Conservation (phyloP, 2,113 vertebrate species). For the Aphelocoma coerulescens region DNA sequence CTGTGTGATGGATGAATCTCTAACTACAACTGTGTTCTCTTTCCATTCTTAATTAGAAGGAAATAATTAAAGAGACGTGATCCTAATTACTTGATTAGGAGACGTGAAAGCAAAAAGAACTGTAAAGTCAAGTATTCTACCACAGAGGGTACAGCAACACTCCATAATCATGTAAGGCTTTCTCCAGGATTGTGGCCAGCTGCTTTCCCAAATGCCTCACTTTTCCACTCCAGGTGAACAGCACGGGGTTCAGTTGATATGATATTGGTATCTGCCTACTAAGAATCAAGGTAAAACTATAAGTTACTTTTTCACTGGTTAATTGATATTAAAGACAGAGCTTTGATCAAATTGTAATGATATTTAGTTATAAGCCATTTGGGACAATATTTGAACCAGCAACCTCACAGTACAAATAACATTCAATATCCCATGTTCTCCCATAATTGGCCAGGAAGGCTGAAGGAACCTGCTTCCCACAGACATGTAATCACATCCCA, state of each 20-base stretch:
- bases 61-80: not conserved
- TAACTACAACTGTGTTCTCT: not conserved
- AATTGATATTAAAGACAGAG: not conserved
- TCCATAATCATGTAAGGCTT: not conserved
- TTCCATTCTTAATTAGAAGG: not conserved
- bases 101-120: not conserved
- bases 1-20: not conserved
- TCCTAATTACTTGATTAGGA: not conserved
- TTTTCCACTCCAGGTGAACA: not conserved
- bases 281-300: not conserved
- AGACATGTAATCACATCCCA: not conserved
- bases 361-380: not conserved
- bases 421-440: not conserved
- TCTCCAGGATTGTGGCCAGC: not conserved
- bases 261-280: not conserved
- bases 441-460: not conserved
- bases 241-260: rapidly evolving
- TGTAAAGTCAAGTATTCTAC: not conserved
- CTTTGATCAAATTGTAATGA: not conserved
- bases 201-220: not conserved
- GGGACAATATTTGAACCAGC: not conserved
- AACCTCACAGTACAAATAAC: not conserved
- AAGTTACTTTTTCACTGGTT: not conserved
- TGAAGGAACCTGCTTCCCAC: not conserved
- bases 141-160: not conserved